Evolutionary conservation across 2,888 invertebrate species (phyloP).

Genomic region (Synanthedon vespiformis): DNA sequence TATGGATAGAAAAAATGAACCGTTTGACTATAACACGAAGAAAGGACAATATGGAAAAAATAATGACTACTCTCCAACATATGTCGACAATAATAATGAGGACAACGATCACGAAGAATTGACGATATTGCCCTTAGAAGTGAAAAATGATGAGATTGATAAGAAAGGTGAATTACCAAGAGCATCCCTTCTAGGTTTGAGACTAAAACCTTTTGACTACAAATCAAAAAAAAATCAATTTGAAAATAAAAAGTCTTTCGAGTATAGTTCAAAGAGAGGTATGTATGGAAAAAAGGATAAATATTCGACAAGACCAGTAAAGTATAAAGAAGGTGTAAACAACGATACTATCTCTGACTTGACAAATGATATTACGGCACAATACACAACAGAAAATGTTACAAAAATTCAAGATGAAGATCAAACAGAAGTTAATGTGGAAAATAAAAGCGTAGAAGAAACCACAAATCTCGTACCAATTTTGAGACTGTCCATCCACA

Average conservation of each 20-base stretch:
- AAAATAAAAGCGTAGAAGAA: not conserved
- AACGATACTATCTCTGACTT: not conserved
- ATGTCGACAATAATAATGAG: conserved; percentile 7
- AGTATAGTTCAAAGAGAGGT: not conserved
- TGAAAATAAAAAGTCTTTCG: not conserved
- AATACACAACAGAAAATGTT: not conserved
- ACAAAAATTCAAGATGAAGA: not conserved
- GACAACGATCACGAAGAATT: conserved; percentile 1
- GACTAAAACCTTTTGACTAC: conserved; percentile 18
- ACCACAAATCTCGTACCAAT: not conserved
- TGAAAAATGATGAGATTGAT: not conserved
- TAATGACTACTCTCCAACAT: conserved; percentile 8
- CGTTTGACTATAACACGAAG: conserved; percentile 8
- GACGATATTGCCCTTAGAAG: not conserved
- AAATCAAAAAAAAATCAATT: conserved; percentile 19
- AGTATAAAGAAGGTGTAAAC: not conserved
- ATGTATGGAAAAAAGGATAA: conserved; percentile 14
- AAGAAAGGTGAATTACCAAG: no score
- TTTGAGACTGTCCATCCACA: conserved; percentile 10
- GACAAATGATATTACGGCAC: not conserved
- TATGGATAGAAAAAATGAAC: conserved; percentile 10
- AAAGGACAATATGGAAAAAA: conserved; percentile 9
- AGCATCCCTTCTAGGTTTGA: not conserved
- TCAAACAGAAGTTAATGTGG: not conserved
- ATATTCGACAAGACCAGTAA: no score